These are phyloP conservation scores for Opisthocomus hoazin DNA, from an alignment of 2,113 vertebrate genomes.

Conservation along the genomic window DNA sequence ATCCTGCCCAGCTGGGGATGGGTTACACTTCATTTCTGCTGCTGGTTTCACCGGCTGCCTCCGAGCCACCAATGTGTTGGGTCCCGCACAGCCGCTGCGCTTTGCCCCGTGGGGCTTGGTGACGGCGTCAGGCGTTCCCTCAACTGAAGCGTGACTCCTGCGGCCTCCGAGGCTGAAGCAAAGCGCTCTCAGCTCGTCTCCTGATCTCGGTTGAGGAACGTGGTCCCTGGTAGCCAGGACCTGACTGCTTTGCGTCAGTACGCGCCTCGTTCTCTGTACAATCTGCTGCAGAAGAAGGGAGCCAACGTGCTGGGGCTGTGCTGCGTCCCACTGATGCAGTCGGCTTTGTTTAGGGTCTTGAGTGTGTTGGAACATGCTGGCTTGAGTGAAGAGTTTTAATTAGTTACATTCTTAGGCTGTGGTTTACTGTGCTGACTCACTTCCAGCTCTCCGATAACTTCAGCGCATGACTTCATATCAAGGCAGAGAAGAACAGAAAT, in stretches of 20 bases:
- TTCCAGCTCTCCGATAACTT: slow-evolving; percentile 24
- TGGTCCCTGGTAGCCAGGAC: rapidly evolving
- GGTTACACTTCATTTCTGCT: neutral
- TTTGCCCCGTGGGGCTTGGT: neutral
- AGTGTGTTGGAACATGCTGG: neutral
- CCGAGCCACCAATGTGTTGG: rapidly evolving
- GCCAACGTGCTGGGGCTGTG: neutral
- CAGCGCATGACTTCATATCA: neutral
- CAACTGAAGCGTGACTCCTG: neutral
- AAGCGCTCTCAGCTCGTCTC: neutral
- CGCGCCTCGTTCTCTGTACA: rapidly evolving
- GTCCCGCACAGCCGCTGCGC: no score
- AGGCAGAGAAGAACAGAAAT: neutral
- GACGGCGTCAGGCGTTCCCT: neutral
- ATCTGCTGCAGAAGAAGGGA: neutral
- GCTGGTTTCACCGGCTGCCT: neutral
- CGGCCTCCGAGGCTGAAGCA: rapidly evolving
- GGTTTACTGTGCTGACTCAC: slow-evolving; percentile 43
- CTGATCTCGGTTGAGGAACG: neutral
- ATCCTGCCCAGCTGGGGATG: neutral
- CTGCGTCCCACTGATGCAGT: neutral
- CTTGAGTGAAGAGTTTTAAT: neutral
- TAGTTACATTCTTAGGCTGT: neutral
- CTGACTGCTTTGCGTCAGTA: rapidly evolving
- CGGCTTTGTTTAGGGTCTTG: neutral